Evolutionary conservation across 2,888 invertebrate genomes (phyloP), one percentile per base, ranked within the genome.

Genomic region (Lucinisca nassula): DNA sequence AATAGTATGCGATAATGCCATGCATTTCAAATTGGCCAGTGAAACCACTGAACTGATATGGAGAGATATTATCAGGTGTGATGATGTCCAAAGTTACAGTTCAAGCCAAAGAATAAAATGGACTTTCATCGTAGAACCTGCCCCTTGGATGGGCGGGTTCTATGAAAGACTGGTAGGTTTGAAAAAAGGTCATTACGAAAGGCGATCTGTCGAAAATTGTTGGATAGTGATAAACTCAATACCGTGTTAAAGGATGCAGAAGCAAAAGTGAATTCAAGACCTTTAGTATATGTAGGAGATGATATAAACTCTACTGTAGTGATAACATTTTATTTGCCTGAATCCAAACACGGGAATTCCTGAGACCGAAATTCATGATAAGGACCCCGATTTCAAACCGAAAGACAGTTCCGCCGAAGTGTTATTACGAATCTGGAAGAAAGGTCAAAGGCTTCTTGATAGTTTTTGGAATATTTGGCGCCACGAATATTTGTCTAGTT

Each of bases 341-440:
- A 75, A 75, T 45, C 38, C 75, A 24, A 40, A 49, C 24, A 75
- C 49, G 49, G 75, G 75, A 8, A 75, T 75, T 40, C 75, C 75
- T 21, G 45, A 45, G 8, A 45, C 12, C 30, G 45, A n/a, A 75
- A 27, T 45, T n/a, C n/a, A 75, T n/a, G 35, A 32, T 32, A 38
- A 74, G 37, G 74, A 74, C 40, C 6, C 37, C 32, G 40, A 74
- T 24, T 38, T 37, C 38, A 38, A 17, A 6, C 74, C 74, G 38
- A 17, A 74, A 17, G 24, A 38, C 10, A 74, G 40, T 74, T 74
- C 74, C 8, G 21, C 74, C 2, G 17, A 74, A 74, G 10, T 27
- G 30, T 30, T 70, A 10, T 70, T 70, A 70, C 14, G 14, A 27
- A 30, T 30, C 30, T 70, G 70, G 70, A 70, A 70, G 70, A 70